Evolutionary conservation across 2,113 vertebrate genomes (phyloP).

Genomic region (Odontophorus gujanensis): DNA sequence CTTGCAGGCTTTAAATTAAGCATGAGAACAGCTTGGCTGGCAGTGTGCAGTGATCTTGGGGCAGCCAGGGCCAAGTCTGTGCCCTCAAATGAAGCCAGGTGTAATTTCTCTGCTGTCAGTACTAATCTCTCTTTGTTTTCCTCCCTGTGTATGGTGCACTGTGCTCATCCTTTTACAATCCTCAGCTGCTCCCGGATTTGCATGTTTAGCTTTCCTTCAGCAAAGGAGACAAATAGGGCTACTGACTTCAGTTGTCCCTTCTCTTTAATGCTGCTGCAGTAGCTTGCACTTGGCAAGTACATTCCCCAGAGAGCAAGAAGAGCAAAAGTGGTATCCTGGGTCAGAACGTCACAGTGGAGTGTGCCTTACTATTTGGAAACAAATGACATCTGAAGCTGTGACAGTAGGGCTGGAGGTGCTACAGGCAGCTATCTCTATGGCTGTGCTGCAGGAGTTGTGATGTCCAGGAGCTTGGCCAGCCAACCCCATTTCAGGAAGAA

Average conservation of each 20-base stretch:
- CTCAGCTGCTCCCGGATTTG: neutral
- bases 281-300: neutral
- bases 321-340: neutral
- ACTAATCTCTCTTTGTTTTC: neutral
- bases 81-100: neutral
- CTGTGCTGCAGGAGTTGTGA: rapidly evolving
- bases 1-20: constrained; percentile 19
- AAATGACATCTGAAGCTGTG: neutral
- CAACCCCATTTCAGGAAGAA: neutral
- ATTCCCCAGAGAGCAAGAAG: neutral
- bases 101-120: neutral
- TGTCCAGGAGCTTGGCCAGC: neutral
- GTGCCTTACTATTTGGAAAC: neutral
- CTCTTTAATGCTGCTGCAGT: neutral
- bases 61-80: neutral
- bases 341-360: neutral
- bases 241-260: neutral
- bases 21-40: constrained; percentile 20
- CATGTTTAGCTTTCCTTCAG: neutral
- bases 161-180: neutral
- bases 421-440: neutral
- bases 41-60: neutral
- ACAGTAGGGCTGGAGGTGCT: neutral
- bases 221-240: neutral
- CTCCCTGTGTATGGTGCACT: neutral